Evolutionary conservation across 1,140 invertebrate genomes (phyloP), one percentile per base, ranked within the genome.

Genomic region (Diabrotica virgifera): DNA sequence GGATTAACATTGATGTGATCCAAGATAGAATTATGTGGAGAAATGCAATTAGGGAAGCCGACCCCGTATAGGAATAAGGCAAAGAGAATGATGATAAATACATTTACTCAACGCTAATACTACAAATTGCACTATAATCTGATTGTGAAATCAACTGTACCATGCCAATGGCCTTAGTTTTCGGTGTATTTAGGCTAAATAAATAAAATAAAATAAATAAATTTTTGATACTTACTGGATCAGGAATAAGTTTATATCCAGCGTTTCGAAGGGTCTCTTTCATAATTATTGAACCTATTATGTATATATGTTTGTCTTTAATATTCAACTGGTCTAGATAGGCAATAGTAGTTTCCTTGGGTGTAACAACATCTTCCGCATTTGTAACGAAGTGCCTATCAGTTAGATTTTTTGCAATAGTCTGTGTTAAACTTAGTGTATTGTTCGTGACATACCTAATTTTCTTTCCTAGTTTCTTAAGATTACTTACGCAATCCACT

Each of bases 371-470:
- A 54, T 74, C 65, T 11, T 64, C 60, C 36, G 50, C 46, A 11
- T 67, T 56, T 55, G 67, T 62, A 59, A 69, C 52, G 59, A 65
- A 57, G 52, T 56, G 56, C 57, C 59, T 68, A 5, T 50, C 38
- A 50, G 62, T 70, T n/a, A 77, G 69, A 35, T 61, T 51, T 6
- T 66, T 36, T 12, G 63, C 10, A n/a, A 67, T 65, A 2, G 14
- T 12, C 11, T 72, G 51, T 10, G 68, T 9, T 9, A 66, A 55
- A 51, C 64, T 51, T 5, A 63, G 57, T 11, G 64, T 66, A 62
- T 79, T 79, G 52, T 79, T 78, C 6, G 75, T 72, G 8, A 78
- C 65, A 56, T 72, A 75, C 55, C 70, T 68, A 7, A 77, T 62
- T 9, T 70, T 64, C 71, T 79, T 79, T 1, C 72, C 70, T 12